Evolutionary conservation across 2,113 vertebrate genomes (phyloP).

Genomic region (Pavo muticus): DNA sequence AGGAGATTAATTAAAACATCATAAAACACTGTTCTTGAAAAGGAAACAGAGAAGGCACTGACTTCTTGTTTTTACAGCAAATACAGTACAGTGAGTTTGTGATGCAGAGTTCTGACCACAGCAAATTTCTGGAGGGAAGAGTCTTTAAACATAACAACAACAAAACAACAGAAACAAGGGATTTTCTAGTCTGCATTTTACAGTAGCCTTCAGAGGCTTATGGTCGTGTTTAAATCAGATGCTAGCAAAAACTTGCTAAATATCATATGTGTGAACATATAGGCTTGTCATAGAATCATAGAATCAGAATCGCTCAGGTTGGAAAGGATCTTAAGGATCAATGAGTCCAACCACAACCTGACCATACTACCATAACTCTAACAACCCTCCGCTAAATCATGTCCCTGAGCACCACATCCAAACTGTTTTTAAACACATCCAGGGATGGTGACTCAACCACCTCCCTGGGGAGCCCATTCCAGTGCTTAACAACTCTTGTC

Average conservation of each 20-base stretch:
- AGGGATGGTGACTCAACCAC: too few species aligned
- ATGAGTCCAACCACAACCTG: too few species aligned
- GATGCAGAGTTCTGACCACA: constrained; percentile 42
- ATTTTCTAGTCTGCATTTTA: neutral
- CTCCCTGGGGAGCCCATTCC: too few species aligned
- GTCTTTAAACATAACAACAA: constrained; percentile 6
- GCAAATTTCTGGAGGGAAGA: constrained; percentile 21
- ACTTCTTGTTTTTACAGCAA: constrained; percentile 25
- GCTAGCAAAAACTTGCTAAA: neutral
- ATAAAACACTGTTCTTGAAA: constrained; percentile 22
- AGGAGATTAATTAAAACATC: constrained; percentile 21
- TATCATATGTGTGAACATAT: neutral
- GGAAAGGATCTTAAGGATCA: too few species aligned
- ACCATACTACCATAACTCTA: too few species aligned
- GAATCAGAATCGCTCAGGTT: too few species aligned
- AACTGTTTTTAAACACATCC: too few species aligned
- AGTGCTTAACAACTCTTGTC: neutral
- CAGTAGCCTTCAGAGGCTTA: neutral
- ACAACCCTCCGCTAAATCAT: too few species aligned
- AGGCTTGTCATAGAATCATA: neutral
- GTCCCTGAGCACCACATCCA: too few species aligned
- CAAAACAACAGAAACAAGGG: neutral
- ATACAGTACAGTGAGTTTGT: neutral
- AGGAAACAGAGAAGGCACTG: neutral
- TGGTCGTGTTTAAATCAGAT: neutral